Base-by-base conservation (phyloP, 2,113 vertebrate species). In the Turnix velox region DNA sequence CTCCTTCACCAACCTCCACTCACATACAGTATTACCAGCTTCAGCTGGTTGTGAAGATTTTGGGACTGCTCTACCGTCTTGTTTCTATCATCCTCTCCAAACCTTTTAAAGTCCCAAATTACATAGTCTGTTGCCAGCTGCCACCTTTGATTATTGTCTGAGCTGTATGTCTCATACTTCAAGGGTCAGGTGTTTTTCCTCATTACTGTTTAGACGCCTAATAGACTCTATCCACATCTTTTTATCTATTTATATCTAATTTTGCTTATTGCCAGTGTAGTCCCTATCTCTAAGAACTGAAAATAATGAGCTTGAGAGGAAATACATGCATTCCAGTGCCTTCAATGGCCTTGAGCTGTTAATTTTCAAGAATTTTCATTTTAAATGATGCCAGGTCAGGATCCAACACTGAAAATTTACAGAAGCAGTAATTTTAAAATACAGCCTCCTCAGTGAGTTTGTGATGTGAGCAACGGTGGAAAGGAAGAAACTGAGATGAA, bases 21-120 rank as follows among this genome's bases (percentile, higher is more conserved):
- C 10, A 1, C 2, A 1, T 45, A 31, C 33, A 65, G 40, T 22
- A 61, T 10, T 48, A 57, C 8, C 1, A 0, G 8, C 18, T 37
- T 42, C 55, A 22, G 2, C 1, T 19, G 8, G 19, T 20, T 39
- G 25, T 0, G 0, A 52, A 46, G 84, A 35, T 16, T 20, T 22
- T 45, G 79, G n/a, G n/a, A 18, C n/a, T 49, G 31, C 42, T 61
- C 37, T 45, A 20, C 46, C n/a, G 14, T 22, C 37, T 78, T 24
- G 6, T 71, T 90, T 59, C 51, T 77, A 12, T 46, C n/a, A 10
- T 9, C 45, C 30, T 74, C 55, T 78, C 45, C 46, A 66, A 66
- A 66, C 4, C 6, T 76, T 55, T 58, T 13, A 0, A 85, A 85
- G 39, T 13, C 58, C n/a, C 30, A 33, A 28, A 67, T n/a, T 25